Evolutionary conservation across 2,113 vertebrate genomes (phyloP).

Genomic region (Scatophagus argus): DNA sequence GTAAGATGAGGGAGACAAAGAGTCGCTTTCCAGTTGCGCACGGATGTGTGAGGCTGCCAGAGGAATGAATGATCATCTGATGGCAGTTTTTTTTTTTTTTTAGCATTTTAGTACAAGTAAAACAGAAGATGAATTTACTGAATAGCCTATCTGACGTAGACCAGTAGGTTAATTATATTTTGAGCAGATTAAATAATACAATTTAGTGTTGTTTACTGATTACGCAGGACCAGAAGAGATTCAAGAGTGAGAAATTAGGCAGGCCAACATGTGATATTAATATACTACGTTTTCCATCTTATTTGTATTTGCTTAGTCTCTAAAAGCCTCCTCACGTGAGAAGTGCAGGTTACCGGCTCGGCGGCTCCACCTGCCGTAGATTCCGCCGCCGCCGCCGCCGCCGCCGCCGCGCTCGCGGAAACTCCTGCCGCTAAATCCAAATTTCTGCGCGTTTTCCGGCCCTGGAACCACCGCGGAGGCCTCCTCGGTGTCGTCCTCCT

Average conservation of each 20-base stretch:
- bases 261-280: neutral
- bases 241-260: no score
- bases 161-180: neutral
- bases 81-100: no score
- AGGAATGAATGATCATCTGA: neutral
- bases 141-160: no score
- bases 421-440: constrained; percentile 80
- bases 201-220: neutral
- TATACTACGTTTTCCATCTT: neutral
- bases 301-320: neutral
- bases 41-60: neutral
- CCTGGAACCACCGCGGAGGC: constrained; percentile 80
- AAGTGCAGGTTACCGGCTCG: constrained; percentile 87
- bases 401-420: constrained; percentile 87
- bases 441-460: constrained; percentile 77
- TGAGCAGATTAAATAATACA: neutral
- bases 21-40: neutral
- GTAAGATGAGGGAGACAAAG: neutral
- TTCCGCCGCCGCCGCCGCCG: constrained; percentile 85
- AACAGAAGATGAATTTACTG: neutral
- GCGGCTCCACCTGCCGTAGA: constrained; percentile 88
- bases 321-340: constrained; percentile 84
- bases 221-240: neutral
- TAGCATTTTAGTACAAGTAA: neutral
- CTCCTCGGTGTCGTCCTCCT: constrained; percentile 85